These are phyloP conservation scores for Adrianichthys oophorus DNA, from an alignment of 2,797 vertebrate genomes.

Conservation along the genomic window DNA sequence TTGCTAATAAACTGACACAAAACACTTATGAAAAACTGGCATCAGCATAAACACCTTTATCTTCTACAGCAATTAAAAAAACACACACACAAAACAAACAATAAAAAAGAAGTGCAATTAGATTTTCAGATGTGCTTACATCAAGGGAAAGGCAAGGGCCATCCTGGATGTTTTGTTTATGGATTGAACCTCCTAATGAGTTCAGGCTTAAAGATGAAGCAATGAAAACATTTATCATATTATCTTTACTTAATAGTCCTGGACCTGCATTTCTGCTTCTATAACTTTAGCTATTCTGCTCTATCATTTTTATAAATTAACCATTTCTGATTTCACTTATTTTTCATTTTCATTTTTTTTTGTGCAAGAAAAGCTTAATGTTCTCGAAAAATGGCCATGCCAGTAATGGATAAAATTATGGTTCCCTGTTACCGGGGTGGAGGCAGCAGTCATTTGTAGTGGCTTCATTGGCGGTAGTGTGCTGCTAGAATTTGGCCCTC, in stretches of 20 bases:
- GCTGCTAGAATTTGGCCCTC: conserved; percentile 16
- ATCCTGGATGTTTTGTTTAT: conserved; percentile 8
- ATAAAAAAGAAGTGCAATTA: conserved; percentile 13
- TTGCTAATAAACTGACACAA: conserved; percentile 42
- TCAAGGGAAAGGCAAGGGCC: conserved; percentile 3
- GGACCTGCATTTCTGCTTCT: conserved; percentile 21
- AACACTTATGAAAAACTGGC: conserved; percentile 24
- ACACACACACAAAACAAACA: conserved; percentile 7
- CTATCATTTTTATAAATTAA: conserved; percentile 24
- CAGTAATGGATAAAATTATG: conserved; percentile 26
- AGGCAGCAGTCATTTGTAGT: conserved; percentile 16
- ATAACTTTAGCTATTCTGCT: conserved; percentile 21
- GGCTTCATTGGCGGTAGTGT: conserved; percentile 18
- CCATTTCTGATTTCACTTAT: conserved; percentile 22
- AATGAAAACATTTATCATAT: conserved; percentile 45
- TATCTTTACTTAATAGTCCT: conserved; percentile 50
- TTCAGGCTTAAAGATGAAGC: conserved; percentile 15
- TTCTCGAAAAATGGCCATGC: conserved; percentile 26
- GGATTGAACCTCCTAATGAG: conserved; percentile 28
- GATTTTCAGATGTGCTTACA: conserved; percentile 14
- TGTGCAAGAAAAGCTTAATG: conserved; percentile 14
- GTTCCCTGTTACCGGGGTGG: conserved; percentile 20
- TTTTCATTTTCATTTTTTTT: neutral
- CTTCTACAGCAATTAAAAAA: conserved; percentile 5
- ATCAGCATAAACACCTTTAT: conserved; percentile 35